A percentile compares a stretch with the other conserved stretches of the same genome.
Conservation (phyloP, 2,797 vertebrate species). For the Malacoraja senta region DNA sequence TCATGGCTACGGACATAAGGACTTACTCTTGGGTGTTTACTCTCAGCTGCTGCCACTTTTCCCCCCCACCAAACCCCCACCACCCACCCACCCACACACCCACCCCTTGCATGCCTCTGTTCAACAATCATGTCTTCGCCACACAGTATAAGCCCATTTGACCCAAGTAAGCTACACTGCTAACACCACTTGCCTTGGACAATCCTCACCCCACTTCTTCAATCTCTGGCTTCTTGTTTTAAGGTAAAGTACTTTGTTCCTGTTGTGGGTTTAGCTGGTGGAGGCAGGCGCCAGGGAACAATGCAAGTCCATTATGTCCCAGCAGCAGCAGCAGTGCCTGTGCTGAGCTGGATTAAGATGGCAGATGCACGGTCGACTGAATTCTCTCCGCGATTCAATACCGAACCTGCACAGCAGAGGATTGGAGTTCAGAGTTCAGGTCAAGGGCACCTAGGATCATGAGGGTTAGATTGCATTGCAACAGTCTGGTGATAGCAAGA, state of each 20-base stretch:
- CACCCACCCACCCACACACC: no score
- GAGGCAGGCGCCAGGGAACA: background rate
- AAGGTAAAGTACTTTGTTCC: background rate
- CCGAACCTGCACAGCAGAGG: background rate
- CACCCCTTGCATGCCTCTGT: no score
- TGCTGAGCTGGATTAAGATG: background rate
- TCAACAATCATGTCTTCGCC: no score
- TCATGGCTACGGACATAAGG: background rate
- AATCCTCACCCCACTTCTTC: no score
- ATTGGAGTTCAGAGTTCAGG: background rate
- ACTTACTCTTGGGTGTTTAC: background rate
- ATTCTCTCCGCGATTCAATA: background rate
- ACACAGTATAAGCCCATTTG: no score
- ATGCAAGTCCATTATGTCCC: background rate
- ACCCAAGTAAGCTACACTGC: no score
- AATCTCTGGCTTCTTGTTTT: no score
- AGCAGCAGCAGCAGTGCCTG: background rate
- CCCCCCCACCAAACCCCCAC: no score
- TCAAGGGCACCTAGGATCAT: background rate
- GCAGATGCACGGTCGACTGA: background rate
- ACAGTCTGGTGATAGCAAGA: background rate
- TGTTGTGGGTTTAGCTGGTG: background rate
- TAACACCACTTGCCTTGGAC: no score
- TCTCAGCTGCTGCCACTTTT: no score
- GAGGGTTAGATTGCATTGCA: background rate